phyloP scores from a whole-genome alignment of 2,888 invertebrate species.

The Ichneumon xanthorius region DNA sequence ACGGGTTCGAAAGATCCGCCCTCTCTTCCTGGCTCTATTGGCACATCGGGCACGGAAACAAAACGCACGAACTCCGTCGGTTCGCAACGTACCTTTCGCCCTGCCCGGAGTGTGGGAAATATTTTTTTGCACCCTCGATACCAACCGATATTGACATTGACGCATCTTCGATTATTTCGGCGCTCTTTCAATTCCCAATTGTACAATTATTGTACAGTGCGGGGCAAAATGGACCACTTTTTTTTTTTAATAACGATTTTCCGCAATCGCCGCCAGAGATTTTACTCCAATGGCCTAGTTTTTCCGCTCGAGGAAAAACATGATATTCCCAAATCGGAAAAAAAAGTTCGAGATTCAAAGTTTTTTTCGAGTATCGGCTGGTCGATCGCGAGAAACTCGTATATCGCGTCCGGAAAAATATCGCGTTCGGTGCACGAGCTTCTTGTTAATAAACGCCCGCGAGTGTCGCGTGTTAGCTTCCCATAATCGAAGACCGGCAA shows the following conservation, averaged over 20 bases:
- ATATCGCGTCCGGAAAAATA: slow-evolving; percentile 10
- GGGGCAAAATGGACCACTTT: background rate
- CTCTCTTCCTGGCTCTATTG: slow-evolving; percentile 26
- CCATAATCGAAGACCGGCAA: slow-evolving; percentile 59
- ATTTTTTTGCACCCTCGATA: slow-evolving; percentile 7
- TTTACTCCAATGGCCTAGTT: slow-evolving; percentile 14
- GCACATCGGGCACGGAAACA: slow-evolving; percentile 36
- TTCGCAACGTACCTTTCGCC: slow-evolving; percentile 19
- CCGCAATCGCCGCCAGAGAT: background rate
- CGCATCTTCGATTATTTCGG: background rate
- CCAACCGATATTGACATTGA: background rate
- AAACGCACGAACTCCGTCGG: slow-evolving; percentile 31
- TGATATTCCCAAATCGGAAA: background rate
- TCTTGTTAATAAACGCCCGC: slow-evolving; percentile 16
- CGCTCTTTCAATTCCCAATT: background rate
- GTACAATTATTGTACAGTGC: background rate
- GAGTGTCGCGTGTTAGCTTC: slow-evolving; percentile 49
- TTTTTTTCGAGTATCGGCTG: slow-evolving; percentile 49
- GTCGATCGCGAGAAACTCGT: slow-evolving; percentile 54
- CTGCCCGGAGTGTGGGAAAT: slow-evolving; percentile 12
- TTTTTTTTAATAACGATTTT: background rate
- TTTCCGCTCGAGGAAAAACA: slow-evolving; percentile 2
- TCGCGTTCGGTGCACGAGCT: slow-evolving; percentile 26
- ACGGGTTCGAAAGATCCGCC: slow-evolving; percentile 48
- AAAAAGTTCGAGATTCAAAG: slow-evolving; percentile 21